Conservation (phyloP, 2,113 vertebrate species). For the Corythornis cristatus region DNA sequence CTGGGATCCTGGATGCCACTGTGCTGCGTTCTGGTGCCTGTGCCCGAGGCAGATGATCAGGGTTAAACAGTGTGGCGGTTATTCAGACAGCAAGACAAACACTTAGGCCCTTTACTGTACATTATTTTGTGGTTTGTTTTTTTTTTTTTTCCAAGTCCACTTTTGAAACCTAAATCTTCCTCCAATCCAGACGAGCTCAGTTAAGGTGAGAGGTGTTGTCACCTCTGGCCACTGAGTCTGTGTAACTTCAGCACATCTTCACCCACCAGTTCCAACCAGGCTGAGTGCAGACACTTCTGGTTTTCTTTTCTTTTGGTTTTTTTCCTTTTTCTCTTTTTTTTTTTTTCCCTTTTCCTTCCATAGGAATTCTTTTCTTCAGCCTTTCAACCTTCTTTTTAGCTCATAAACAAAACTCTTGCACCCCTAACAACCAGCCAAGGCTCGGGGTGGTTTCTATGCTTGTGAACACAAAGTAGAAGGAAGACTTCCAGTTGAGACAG, state of each 20-base stretch:
- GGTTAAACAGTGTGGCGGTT: not conserved
- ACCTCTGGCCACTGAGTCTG: accelerated
- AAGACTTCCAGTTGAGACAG: conserved; percentile 13
- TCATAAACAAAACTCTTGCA: accelerated
- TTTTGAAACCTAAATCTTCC: not conserved
- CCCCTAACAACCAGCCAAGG: not conserved
- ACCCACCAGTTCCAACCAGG: accelerated
- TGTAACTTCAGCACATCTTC: not conserved
- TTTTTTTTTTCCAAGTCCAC: not conserved
- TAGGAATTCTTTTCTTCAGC: not conserved
- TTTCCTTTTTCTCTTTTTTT: accelerated
- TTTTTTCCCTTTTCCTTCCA: accelerated
- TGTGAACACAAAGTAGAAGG: not conserved
- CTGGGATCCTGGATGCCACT: not conserved
- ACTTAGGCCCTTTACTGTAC: not conserved
- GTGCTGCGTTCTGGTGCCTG: conserved; percentile 18
- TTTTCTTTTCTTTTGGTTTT: too few species aligned
- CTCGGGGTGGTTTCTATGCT: not conserved
- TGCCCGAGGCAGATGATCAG: not conserved
- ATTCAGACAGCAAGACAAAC: not conserved
- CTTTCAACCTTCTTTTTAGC: not conserved
- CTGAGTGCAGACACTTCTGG: not conserved
- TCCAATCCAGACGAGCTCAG: not conserved
- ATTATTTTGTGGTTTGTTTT: not conserved
- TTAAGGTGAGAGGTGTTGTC: not conserved